Conservation (phyloP, 2,888 invertebrate species). For the Rapana venosa region DNA sequence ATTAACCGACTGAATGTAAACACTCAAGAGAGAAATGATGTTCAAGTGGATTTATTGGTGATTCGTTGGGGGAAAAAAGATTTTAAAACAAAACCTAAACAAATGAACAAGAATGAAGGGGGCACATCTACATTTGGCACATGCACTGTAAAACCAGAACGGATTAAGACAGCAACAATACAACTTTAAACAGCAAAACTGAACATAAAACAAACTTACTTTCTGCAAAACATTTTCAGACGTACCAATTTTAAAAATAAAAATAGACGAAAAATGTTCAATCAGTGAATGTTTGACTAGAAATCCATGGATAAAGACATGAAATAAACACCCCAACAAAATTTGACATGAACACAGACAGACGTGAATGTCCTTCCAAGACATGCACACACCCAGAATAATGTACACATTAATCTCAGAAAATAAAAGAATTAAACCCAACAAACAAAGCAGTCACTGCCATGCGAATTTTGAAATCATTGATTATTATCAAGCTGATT, state of each 20-base stretch:
- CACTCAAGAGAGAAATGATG: neutral
- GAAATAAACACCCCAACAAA: neutral
- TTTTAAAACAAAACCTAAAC: neutral
- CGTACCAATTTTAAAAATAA: neutral
- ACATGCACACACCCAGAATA: neutral
- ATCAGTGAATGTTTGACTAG: constrained; percentile 12
- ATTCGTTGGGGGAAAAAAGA: constrained; percentile 7
- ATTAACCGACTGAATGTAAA: too few relatives aligned
- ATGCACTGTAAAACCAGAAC: neutral
- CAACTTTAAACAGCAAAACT: neutral
- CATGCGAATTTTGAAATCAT: too few relatives aligned
- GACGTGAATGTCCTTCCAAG: neutral
- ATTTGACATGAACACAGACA: neutral
- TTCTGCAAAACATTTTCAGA: neutral
- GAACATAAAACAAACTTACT: neutral
- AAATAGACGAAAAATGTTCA: neutral
- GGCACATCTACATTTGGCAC: constrained; percentile 17
- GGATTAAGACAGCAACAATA: neutral
- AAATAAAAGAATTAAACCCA: neutral
- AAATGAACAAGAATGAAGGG: neutral
- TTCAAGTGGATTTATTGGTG: constrained; percentile 25
- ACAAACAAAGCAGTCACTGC: too few relatives aligned
- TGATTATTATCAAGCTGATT: too few relatives aligned
- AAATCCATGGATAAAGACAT: neutral
- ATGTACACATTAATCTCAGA: neutral